Evolutionary conservation across 1,140 invertebrate genomes (phyloP), one percentile per base, ranked within the genome.

Genomic region (Lordiphosa mommai): DNA sequence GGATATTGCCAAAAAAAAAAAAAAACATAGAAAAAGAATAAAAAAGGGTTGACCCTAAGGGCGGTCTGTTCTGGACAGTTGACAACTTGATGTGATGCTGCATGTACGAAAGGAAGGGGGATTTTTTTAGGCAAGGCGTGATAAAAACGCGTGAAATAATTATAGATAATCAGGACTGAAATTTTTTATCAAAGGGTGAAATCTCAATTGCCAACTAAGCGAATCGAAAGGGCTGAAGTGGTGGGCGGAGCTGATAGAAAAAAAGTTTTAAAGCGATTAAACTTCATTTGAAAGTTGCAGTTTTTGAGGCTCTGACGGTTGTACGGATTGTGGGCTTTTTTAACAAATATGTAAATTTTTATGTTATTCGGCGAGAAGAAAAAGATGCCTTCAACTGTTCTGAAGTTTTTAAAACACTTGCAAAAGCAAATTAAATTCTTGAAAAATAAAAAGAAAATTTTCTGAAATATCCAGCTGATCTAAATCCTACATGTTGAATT

Each of bases 121-220:
- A n/a, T 27, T 27, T 27, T 27, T 27, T 7, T 27, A 7, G 38
- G 61, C 51, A 40, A 64, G 37, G 46, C 34, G 48, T 50, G 37
- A 48, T 41, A 65, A 74, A 74, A 49, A 17, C 36, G 38, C 55
- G 51, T 74, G 60, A 65, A 74, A 52, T 52, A 49, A 74, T 70
- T 65, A 70, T 57, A 57, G 33, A 41, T 60, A 60, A 49, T 48
- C 49, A 58, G 44, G 57, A 44, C 9, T n/a, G 57, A 58, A 46
- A 53, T 48, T 66, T 33, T 51, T 33, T 46, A 66, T 13, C 34
- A 48, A 46, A 29, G 34, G 27, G 8, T 27, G 32, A 13, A 29
- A 10, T 27, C 14, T 16, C 13, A 29, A 38, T 38, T 51, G 13
- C 8, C 9, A 34, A 33, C 17, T 23, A 20, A 57, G 52, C 34